phyloP scores from a whole-genome alignment of 2,888 invertebrate genomes.

The Imbricaverruca yamaguchii region DNA sequence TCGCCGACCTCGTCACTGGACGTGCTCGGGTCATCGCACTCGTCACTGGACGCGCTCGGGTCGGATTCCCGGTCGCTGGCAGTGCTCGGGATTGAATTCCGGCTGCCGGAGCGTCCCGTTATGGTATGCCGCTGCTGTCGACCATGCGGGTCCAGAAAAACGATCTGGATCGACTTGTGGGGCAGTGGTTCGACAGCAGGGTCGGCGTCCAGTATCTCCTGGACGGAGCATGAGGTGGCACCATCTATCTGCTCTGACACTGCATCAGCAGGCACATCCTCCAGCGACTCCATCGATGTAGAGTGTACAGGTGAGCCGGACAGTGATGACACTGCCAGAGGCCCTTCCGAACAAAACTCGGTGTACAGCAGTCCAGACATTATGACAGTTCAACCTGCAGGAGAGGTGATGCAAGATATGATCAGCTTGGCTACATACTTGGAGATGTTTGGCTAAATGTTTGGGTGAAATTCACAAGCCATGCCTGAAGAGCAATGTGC shows the following conservation, averaged over 20 bases:
- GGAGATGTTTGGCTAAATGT: no score
- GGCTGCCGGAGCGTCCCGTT: background rate
- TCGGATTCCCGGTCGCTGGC: no score
- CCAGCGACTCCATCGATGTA: conserved; percentile 18
- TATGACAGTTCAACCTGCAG: no score
- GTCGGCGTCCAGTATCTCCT: background rate
- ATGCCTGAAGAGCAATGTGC: no score
- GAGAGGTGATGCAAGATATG: no score
- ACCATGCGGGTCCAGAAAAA: background rate
- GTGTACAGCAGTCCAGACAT: no score
- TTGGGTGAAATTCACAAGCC: no score
- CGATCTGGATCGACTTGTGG: background rate
- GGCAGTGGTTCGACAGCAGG: background rate
- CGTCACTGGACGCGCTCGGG: no score
- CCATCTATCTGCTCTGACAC: background rate
- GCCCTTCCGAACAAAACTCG: background rate
- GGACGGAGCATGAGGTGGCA: background rate
- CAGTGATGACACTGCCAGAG: background rate
- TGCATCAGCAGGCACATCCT: background rate
- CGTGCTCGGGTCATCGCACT: no score
- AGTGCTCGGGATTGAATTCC: no score
- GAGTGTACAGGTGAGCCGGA: conserved; percentile 15
- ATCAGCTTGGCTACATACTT: no score
- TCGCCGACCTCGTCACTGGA: background rate
- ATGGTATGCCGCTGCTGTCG: background rate